Conservation (phyloP, 2,888 invertebrate species). For the Dinocampus coccinellae region DNA sequence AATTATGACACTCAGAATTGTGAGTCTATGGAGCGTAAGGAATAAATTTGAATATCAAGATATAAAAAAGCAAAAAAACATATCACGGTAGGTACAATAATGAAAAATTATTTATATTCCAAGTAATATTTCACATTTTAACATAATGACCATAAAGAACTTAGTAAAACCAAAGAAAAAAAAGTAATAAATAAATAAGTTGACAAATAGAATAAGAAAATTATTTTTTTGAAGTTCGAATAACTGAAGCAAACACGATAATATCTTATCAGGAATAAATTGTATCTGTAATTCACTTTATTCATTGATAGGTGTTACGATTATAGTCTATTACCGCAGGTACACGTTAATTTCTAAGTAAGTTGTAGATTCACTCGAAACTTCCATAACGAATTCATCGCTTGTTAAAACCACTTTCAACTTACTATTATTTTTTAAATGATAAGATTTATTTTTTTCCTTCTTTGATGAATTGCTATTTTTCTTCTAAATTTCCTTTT, state of each 20-base stretch:
- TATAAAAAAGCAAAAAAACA: too few relatives aligned
- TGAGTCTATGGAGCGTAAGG: too few relatives aligned
- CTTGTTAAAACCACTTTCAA: conserved; percentile 15
- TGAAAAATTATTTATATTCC: neutral
- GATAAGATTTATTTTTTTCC: neutral
- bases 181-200: neutral
- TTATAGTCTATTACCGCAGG: neutral
- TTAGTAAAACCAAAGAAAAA: neutral
- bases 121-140: neutral
- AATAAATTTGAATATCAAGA: too few relatives aligned
- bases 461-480: neutral
- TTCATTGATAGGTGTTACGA: conserved; percentile 6
- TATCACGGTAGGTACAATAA: too few relatives aligned
- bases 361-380: neutral
- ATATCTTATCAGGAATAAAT: neutral
- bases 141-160: neutral
- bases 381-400: neutral
- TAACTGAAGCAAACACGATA: conserved; percentile 15
- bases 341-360: conserved; percentile 9
- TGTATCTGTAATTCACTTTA: conserved; percentile 23
- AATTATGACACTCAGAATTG: too few relatives aligned
- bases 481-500: neutral
- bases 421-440: neutral
- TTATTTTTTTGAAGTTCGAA: too few relatives aligned
- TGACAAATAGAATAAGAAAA: too few relatives aligned